phyloP scores from a whole-genome alignment of 2,888 invertebrate species.

The Tiliacea aurago region DNA sequence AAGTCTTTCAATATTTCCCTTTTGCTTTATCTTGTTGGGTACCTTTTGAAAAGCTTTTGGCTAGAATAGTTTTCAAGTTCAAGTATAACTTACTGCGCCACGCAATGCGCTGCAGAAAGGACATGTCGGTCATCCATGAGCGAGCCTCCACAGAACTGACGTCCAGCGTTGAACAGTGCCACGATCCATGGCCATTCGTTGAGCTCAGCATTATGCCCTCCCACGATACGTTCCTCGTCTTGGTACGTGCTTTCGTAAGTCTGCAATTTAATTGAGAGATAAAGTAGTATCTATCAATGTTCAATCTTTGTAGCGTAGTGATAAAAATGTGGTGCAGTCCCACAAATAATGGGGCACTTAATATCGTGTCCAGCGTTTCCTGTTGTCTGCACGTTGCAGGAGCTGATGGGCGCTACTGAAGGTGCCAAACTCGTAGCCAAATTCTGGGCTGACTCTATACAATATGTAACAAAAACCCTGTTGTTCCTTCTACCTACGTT shows the following conservation, averaged over 20 bases:
- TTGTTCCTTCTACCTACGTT: too few relatives aligned
- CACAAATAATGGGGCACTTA: too few relatives aligned
- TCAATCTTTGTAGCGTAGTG: neutral
- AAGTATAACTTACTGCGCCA: conserved; percentile 93
- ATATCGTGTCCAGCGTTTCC: too few relatives aligned
- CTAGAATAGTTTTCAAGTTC: neutral
- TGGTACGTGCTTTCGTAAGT: conserved; percentile 79
- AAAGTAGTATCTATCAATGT: neutral
- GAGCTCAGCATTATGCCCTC: conserved; percentile 94
- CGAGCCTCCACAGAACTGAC: conserved; percentile 97
- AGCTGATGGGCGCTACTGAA: too few relatives aligned
- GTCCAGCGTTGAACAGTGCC: conserved; percentile 95
- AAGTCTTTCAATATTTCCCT: neutral
- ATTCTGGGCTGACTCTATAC: too few relatives aligned
- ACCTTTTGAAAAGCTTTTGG: neutral
- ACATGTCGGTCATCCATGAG: conserved; percentile 95
- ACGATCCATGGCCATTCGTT: conserved; percentile 97
- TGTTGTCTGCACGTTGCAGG: too few relatives aligned
- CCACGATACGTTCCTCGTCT: conserved; percentile 96
- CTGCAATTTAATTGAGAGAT: conserved; percentile 64
- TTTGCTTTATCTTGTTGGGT: neutral
- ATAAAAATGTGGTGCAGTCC: too few relatives aligned
- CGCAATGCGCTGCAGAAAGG: conserved; percentile 96
- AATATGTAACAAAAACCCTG: too few relatives aligned
- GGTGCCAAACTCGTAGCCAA: too few relatives aligned